Base-by-base conservation (phyloP, 2,888 invertebrate genomes). In the Crepidodera aurea region DNA sequence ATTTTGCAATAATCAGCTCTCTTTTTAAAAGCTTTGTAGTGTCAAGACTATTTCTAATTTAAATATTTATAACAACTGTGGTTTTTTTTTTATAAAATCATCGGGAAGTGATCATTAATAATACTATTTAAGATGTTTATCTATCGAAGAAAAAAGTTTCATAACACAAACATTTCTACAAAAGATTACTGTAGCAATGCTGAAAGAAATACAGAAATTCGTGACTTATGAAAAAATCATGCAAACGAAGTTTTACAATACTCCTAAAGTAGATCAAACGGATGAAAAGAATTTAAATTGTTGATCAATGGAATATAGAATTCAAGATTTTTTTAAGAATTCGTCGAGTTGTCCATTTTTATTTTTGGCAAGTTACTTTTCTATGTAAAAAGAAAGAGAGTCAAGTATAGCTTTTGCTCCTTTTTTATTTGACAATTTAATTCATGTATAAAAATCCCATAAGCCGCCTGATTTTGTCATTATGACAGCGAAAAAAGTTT, bases 41-140 rank as follows among this genome's bases (percentile, higher is more conserved):
- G 34, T 34, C n/a, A 5, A 34, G n/a, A n/a, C n/a, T 34, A 6
- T 2, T 6, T n/a, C 2, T 34, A n/a, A n/a, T 34, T 34, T 34
- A 10, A 34, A 34, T 34, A 34, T 34, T 34, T 34, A 34, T 6
- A 34, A n/a, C 4, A 7, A 34, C n/a, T 2, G 8, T 10, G n/a
- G n/a, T 6, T n/a, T 34, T 34, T 34, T 34, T 5, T n/a, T n/a
- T 34, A 34, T n/a, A 34, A 34, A 34, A 7, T 34, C 34, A 34
- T n/a, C 34, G 34, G 34, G 34, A 34, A 34, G 34, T 34, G n/a
- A 34, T 34, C n/a, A 34, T 34, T 34, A 2, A 34, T 34, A 34
- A 34, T 34, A 34, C 10, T 10, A n/a, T 2, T 34, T 10, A n/a
- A 34, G 34, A 34, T 34, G 2, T 2, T n/a, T 34, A 34, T 34